These are phyloP conservation scores for Antennarius maculatus DNA, from an alignment of 2,797 vertebrate species.

Conservation along the genomic window DNA sequence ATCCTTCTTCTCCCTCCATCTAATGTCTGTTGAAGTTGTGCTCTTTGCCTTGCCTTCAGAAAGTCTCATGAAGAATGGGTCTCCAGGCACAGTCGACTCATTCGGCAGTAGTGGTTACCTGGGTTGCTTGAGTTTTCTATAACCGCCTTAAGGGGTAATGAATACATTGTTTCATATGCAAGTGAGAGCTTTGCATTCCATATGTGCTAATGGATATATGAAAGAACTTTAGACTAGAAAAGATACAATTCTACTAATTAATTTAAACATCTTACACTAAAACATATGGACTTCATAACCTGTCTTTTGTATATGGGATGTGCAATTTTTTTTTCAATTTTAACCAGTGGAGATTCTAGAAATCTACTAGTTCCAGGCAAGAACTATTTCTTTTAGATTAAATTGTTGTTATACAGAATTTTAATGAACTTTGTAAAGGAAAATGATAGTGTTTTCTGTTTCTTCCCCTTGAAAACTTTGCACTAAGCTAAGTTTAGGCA, in stretches of 20 bases:
- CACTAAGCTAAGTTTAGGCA: not conserved
- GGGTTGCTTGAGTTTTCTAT: conserved; percentile 51
- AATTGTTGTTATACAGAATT: not conserved
- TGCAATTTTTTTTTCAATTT: not conserved
- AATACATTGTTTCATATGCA: conserved; percentile 68
- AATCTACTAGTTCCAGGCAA: not conserved
- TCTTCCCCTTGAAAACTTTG: not conserved
- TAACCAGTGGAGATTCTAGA: not conserved
- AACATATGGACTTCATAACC: too few relatives aligned
- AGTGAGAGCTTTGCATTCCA: conserved; percentile 60
- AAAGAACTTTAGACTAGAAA: conserved; percentile 1
- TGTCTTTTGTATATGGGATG: not conserved
- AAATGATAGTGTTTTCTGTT: not conserved
- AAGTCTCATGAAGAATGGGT: conserved; percentile 79
- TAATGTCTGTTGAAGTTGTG: conserved; percentile 72
- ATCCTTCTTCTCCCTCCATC: conserved; percentile 64
- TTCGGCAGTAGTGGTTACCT: conserved; percentile 71
- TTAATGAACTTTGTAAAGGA: not conserved
- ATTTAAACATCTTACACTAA: too few relatives aligned
- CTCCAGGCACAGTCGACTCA: conserved; percentile 75
- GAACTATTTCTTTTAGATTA: not conserved
- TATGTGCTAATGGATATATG: conserved; percentile 48
- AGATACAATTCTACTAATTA: too few relatives aligned
- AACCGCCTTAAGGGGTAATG: conserved; percentile 55
- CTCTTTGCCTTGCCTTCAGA: conserved; percentile 73